A percentile compares a stretch with the other conserved stretches of the same genome.
These are phyloP conservation scores for Arbacia lixula DNA, from an alignment of 53 echinoderm and acorn worm genomes.

Conservation along the genomic window DNA sequence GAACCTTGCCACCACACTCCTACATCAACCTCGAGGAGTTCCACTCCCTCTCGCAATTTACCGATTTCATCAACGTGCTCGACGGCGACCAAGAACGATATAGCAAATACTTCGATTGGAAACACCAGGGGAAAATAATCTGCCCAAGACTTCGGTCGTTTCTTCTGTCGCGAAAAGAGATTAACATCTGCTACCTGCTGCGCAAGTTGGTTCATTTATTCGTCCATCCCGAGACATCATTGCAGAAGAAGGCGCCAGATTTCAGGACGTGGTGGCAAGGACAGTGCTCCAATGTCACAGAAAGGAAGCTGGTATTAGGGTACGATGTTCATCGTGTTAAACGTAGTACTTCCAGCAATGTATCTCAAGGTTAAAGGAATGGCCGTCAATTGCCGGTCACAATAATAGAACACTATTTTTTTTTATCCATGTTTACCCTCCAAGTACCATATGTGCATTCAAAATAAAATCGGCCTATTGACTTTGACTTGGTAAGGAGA, in stretches of 20 bases:
- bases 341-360: no score
- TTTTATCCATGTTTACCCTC: no score
- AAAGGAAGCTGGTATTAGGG: constrained; percentile 2
- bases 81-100: constrained; percentile 55
- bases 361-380: no score
- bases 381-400: no score
- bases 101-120: constrained; percentile 69
- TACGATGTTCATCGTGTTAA: constrained; percentile 33
- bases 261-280: constrained; percentile 36
- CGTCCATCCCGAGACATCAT: constrained; percentile 4
- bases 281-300: neutral
- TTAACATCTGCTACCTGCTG: constrained; percentile 38
- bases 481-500: no score
- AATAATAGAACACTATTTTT: no score
- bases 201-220: constrained; percentile 2
- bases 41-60: constrained; percentile 40
- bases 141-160: constrained; percentile 32
- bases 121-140: constrained; percentile 22
- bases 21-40: constrained; percentile 75
- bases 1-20: constrained; percentile 64
- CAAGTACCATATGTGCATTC: no score
- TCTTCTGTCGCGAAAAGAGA: neutral
- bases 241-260: constrained; percentile 11
- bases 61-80: constrained; percentile 46
- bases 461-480: no score